Evolutionary conservation across 1,140 invertebrate species (phyloP).

Genomic region (Drosophila funebris): DNA sequence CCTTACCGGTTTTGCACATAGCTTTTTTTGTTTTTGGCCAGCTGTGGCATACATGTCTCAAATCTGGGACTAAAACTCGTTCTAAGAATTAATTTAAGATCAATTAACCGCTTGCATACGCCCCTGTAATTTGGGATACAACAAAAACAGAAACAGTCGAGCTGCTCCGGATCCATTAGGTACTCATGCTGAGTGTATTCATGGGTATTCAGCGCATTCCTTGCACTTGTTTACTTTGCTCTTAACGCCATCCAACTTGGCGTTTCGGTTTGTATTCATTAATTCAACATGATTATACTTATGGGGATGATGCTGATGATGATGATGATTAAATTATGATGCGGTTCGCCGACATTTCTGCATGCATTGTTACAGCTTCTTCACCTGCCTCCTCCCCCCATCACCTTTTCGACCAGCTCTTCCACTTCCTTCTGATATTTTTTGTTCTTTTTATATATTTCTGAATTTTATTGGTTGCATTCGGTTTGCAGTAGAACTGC

Average conservation of each 20-base stretch:
- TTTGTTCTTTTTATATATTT: not conserved
- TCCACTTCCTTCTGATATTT: not conserved
- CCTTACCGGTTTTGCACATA: conserved; percentile 60
- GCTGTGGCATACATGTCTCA: conserved; percentile 40
- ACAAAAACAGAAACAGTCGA: too few relatives aligned
- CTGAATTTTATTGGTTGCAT: conserved; percentile 27
- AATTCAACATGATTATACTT: conserved; percentile 42
- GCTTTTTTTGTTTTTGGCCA: not conserved
- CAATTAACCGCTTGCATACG: conserved; percentile 50
- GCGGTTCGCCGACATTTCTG: conserved; percentile 31
- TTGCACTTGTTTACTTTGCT: conserved; percentile 52
- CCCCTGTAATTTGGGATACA: conserved; percentile 46
- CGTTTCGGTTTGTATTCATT: conserved; percentile 34
- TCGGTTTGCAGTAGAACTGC: conserved; percentile 21
- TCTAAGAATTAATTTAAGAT: conserved; percentile 77
- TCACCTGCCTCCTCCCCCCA: not conserved
- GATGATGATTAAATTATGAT: conserved; percentile 27
- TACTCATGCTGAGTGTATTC: conserved; percentile 20
- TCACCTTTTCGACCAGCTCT: not conserved
- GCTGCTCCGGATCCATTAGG: not conserved
- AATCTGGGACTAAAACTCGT: conserved; percentile 62
- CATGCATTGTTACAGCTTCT: conserved; percentile 25
- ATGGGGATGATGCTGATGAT: conserved; percentile 6
- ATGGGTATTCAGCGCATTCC: conserved; percentile 33
- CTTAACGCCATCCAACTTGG: conserved; percentile 52